Evolutionary conservation across 2,113 vertebrate genomes (phyloP).

Genomic region (Platycercus adscitus): DNA sequence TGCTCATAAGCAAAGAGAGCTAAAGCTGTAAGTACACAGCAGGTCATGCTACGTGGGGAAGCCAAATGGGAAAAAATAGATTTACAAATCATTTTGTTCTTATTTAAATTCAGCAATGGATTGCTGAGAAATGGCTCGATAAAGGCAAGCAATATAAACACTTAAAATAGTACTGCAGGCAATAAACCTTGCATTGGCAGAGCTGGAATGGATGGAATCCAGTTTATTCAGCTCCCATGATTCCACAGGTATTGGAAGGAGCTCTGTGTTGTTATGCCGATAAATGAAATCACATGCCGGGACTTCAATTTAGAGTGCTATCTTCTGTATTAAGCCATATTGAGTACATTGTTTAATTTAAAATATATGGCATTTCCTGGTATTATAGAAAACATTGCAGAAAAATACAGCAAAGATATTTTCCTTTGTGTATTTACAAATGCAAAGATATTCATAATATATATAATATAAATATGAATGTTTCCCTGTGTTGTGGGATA

Average conservation of each 20-base stretch:
- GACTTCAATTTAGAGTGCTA: background rate
- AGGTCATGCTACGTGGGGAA: background rate
- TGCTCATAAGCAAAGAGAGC: background rate
- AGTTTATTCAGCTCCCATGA: background rate
- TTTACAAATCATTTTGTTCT: background rate
- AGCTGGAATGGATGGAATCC: conserved; percentile 14
- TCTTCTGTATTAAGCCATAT: background rate
- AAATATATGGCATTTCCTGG: background rate
- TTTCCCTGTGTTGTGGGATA: background rate
- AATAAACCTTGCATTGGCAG: background rate
- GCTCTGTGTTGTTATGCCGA: background rate
- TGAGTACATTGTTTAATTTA: background rate
- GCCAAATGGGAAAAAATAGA: background rate
- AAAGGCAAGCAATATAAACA: background rate
- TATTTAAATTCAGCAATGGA: background rate
- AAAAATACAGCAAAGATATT: background rate
- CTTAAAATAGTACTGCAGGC: background rate
- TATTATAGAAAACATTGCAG: background rate
- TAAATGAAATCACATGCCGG: background rate
- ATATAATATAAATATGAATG: background rate
- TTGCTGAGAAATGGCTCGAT: conserved; percentile 3
- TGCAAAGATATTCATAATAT: background rate
- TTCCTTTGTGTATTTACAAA: background rate
- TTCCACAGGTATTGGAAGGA: background rate
- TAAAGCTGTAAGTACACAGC: background rate